phyloP scores from a whole-genome alignment of 1,140 invertebrate species.

The Drosophila kurseongensis region DNA sequence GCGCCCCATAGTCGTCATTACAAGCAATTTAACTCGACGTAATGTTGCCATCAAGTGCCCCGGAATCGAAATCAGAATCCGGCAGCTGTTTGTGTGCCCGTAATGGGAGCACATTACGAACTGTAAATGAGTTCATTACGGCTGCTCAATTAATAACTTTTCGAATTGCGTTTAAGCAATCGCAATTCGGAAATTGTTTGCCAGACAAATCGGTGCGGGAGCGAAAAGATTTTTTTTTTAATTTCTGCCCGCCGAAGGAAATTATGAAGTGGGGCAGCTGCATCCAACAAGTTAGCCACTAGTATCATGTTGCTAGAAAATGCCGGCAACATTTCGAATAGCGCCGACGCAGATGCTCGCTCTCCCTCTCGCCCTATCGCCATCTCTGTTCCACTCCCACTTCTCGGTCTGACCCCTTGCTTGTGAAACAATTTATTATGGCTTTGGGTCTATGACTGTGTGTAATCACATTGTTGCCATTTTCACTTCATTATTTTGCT shows the following conservation, averaged over 20 bases:
- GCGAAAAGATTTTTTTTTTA: slow-evolving; percentile 15
- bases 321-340: slow-evolving; percentile 53
- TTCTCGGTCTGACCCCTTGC: slow-evolving; percentile 10
- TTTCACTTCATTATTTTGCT: slow-evolving; percentile 83
- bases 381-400: slow-evolving; percentile 2
- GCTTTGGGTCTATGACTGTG: slow-evolving; percentile 69
- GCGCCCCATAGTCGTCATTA: slow-evolving; percentile 64
- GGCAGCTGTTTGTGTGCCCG: slow-evolving; percentile 25
- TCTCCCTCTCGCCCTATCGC: slow-evolving; percentile 7
- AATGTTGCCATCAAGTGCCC: slow-evolving; percentile 69
- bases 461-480: slow-evolving; percentile 84
- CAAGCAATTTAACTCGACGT: slow-evolving; percentile 80
- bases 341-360: slow-evolving; percentile 61
- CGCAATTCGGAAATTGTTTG: slow-evolving; percentile 45
- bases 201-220: slow-evolving; percentile 32
- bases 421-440: slow-evolving; percentile 69
- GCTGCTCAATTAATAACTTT: slow-evolving; percentile 68
- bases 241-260: not conserved
- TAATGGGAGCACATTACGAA: slow-evolving; percentile 68
- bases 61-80: slow-evolving; percentile 11
- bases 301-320: slow-evolving; percentile 57
- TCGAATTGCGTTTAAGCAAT: slow-evolving; percentile 49
- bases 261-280: slow-evolving; percentile 32
- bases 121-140: slow-evolving; percentile 77
- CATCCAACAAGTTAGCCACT: slow-evolving; percentile 75